Conservation (phyloP, 2,113 vertebrate genomes). For the Platycercus adscitus region DNA sequence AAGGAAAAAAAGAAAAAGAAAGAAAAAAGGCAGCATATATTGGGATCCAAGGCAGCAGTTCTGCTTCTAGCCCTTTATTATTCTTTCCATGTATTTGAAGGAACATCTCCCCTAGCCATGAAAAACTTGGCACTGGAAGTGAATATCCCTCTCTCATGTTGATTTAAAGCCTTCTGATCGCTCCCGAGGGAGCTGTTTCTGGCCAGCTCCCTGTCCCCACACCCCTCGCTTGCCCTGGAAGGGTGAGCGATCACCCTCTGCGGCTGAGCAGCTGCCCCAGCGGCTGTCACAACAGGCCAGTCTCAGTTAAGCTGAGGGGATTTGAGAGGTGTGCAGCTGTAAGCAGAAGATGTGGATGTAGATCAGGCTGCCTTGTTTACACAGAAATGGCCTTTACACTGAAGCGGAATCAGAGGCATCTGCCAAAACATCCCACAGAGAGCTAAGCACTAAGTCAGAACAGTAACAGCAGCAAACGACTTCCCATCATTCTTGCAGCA, state of each 20-base stretch:
- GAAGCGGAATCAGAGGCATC: slow-evolving; percentile 1
- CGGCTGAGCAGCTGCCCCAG: neutral
- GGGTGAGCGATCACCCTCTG: neutral
- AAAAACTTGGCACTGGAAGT: slow-evolving; percentile 4
- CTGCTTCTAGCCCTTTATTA: neutral
- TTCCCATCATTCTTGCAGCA: slow-evolving; percentile 17
- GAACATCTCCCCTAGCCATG: neutral
- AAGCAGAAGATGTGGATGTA: neutral
- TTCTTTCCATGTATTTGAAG: slow-evolving; percentile 4
- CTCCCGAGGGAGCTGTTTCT: neutral
- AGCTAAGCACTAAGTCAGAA: slow-evolving; percentile 34
- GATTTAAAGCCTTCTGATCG: slow-evolving; percentile 27
- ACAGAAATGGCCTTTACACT: neutral
- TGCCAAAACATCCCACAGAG: slow-evolving; percentile 34
- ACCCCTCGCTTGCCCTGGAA: neutral
- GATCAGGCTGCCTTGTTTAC: slow-evolving; percentile 14
- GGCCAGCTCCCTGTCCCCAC: neutral
- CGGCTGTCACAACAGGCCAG: neutral
- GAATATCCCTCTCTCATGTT: neutral
- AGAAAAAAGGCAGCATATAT: neutral
- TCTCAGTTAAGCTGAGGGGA: neutral
- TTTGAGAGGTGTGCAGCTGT: neutral
- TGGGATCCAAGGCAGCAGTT: neutral
- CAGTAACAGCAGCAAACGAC: neutral
- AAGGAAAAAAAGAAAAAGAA: neutral